Conservation (phyloP, 2,888 invertebrate genomes). For the Vesta saturnalis region DNA sequence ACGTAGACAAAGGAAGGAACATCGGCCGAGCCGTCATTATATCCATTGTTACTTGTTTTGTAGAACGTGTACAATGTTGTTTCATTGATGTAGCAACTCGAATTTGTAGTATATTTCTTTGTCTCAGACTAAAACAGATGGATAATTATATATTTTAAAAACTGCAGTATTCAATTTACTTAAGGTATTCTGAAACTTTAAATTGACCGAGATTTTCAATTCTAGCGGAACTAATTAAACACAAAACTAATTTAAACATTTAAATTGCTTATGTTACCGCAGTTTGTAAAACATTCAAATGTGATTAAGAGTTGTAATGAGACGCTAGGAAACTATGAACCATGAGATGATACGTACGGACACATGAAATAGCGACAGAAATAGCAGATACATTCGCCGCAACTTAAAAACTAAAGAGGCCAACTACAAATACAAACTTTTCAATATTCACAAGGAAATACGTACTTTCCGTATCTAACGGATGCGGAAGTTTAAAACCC, state of each 20-base stretch:
- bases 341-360: constrained; percentile 46
- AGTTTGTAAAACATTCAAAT: constrained; percentile 41
- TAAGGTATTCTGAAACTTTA: constrained; percentile 22
- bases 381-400: constrained; percentile 58
- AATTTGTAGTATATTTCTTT: constrained; percentile 35
- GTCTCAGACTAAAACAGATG: constrained; percentile 37
- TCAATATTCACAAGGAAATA: not conserved
- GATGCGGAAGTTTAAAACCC: too few relatives aligned
- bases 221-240: constrained; percentile 36
- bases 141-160: constrained; percentile 34
- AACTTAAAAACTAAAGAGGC: constrained; percentile 65
- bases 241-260: constrained; percentile 35
- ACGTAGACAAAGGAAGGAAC: constrained; percentile 82
- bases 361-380: constrained; percentile 55
- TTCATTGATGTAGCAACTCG: constrained; percentile 46
- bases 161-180: constrained; percentile 29
- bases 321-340: constrained; percentile 42
- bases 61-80: constrained; percentile 56
- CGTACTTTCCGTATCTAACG: not conserved
- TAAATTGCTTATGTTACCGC: constrained; percentile 33
- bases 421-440: constrained; percentile 63
- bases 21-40: constrained; percentile 63
- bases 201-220: constrained; percentile 27
- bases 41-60: constrained; percentile 46
- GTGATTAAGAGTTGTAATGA: constrained; percentile 41